Percentiles rank a stretch among this genome's conserved stretches.
Evolutionary conservation across 2,113 vertebrate genomes (phyloP).

Genomic region (Myotis lucifugus): DNA sequence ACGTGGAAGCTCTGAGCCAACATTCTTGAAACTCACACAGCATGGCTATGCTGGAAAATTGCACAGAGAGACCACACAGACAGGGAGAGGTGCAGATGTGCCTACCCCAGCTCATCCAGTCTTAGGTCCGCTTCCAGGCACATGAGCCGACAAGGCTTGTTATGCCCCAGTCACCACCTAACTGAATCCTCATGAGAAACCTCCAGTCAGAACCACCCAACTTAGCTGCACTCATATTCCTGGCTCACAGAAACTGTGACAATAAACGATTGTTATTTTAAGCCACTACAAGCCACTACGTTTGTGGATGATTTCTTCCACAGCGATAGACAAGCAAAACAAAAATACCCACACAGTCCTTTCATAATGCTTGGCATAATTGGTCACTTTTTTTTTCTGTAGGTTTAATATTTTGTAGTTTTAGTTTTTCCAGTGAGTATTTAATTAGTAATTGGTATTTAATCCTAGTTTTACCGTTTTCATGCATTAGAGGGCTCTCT

Average conservation of each 20-base stretch:
- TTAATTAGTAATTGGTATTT: background rate
- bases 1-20: background rate
- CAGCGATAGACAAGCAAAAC: background rate
- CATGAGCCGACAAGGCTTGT: background rate
- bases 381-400: background rate
- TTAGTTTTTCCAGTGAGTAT: background rate
- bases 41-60: background rate
- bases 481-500: background rate
- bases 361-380: background rate
- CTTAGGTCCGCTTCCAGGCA: background rate
- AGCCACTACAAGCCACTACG: accelerated
- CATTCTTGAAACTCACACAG: background rate
- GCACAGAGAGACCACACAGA: background rate
- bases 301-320: background rate
- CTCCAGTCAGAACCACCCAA: background rate
- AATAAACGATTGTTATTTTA: background rate
- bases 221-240: background rate
- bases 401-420: background rate
- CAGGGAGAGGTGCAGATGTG: background rate
- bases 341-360: background rate
- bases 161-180: background rate
- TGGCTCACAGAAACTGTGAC: background rate
- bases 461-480: background rate
- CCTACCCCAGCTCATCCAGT: too few species aligned
- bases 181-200: too few species aligned